Evolutionary conservation across 2,113 vertebrate species (phyloP).

Genomic region (Syngnathus scovelli): DNA sequence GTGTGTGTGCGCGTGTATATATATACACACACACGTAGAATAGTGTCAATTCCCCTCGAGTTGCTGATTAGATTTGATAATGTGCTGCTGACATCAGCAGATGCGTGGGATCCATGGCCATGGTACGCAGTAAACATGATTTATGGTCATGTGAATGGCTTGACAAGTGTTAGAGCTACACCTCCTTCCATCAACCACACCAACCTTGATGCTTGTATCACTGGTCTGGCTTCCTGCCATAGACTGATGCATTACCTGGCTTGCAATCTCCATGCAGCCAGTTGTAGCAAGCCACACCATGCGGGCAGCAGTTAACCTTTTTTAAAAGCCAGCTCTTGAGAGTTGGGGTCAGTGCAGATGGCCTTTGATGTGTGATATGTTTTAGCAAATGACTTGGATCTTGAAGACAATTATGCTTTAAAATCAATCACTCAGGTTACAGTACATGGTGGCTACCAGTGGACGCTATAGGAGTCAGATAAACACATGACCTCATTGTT

Average conservation of each 20-base stretch:
- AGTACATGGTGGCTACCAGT: background rate
- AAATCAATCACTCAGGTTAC: background rate
- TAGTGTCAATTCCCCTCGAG: conserved; percentile 49
- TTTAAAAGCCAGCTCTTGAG: conserved; percentile 35
- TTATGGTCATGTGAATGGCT: conserved; percentile 55
- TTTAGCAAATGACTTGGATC: conserved; percentile 4
- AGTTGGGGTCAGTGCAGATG: conserved; percentile 16
- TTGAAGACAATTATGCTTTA: background rate
- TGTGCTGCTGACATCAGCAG: conserved; percentile 56
- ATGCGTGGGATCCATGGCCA: conserved; percentile 19
- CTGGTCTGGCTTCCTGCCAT: conserved; percentile 58
- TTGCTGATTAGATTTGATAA: conserved; percentile 74
- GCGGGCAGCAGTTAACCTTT: conserved; percentile 19
- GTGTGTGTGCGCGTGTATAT: no score
- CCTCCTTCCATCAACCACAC: conserved; percentile 54
- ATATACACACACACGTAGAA: no score
- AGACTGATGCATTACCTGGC: conserved; percentile 60
- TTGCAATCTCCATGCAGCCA: conserved; percentile 50
- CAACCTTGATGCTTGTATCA: conserved; percentile 39
- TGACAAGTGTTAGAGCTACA: conserved; percentile 40
- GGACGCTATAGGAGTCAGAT: conserved; percentile 1
- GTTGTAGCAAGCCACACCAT: conserved; percentile 16
- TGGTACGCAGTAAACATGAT: conserved; percentile 53
- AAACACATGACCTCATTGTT: conserved; percentile 26
- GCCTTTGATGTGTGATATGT: conserved; percentile 24